Evolutionary conservation across 2,113 vertebrate genomes (phyloP).

Genomic region (Leptobrachium leishanense): DNA sequence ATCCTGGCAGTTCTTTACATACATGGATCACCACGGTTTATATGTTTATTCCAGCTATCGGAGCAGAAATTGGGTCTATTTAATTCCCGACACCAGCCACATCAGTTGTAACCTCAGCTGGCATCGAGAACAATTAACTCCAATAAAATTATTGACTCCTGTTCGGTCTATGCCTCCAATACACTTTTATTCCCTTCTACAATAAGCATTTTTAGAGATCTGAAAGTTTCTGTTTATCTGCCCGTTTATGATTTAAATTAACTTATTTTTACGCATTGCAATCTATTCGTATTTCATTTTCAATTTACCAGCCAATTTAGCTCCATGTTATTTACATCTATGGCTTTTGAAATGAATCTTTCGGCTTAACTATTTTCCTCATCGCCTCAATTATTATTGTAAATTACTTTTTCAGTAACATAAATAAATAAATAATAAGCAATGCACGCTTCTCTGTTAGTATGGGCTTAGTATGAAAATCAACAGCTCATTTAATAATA

Average conservation of each 20-base stretch:
- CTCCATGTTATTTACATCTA: conserved; percentile 38
- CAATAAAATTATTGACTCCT: conserved; percentile 2
- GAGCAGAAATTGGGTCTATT: too few species aligned
- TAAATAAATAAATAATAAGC: neutral
- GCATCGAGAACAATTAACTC: neutral
- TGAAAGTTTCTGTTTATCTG: conserved; percentile 28
- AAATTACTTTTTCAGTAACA: conserved; percentile 42
- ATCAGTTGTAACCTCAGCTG: too few species aligned
- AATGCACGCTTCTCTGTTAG: neutral
- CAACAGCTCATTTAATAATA: conserved; percentile 25
- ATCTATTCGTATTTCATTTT: conserved; percentile 41
- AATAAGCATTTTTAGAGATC: too few species aligned
- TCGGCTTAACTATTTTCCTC: conserved; percentile 44
- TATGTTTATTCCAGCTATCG: too few species aligned
- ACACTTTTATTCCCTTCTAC: conserved; percentile 7
- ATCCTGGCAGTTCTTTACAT: too few species aligned
- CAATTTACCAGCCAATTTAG: conserved; percentile 41
- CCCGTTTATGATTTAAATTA: conserved; percentile 35
- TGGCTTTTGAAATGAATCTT: conserved; percentile 24
- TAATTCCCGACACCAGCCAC: too few species aligned
- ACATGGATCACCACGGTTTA: too few species aligned
- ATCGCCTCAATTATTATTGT: conserved; percentile 45
- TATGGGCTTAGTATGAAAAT: neutral
- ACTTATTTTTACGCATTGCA: conserved; percentile 10
- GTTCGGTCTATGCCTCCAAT: conserved; percentile 19